Conservation (phyloP, 2,888 invertebrate genomes). For the Trissonchulus sp. region DNA sequence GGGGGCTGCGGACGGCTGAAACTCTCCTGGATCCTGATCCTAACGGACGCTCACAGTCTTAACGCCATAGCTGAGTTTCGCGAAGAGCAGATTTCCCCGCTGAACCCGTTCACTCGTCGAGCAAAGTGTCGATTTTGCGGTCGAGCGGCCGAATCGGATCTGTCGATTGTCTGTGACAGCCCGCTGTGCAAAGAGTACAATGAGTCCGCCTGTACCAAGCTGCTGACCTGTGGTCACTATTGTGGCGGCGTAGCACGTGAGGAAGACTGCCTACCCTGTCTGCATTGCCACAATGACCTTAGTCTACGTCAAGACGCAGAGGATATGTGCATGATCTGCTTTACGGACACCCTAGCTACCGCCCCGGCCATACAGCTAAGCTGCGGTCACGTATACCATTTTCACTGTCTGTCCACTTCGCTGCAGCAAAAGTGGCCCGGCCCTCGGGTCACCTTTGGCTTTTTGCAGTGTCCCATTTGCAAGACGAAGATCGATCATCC, state of each 20-base stretch:
- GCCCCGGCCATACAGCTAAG: slow-evolving; percentile 84
- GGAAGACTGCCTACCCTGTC: slow-evolving; percentile 74
- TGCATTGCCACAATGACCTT: slow-evolving; percentile 62
- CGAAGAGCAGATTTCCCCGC: slow-evolving; percentile 58
- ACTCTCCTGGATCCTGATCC: slow-evolving; percentile 83
- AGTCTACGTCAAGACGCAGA: slow-evolving; percentile 85
- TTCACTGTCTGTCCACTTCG: slow-evolving; percentile 79
- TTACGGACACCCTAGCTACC: slow-evolving; percentile 88
- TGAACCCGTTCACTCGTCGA: neutral
- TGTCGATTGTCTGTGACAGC: slow-evolving; percentile 78
- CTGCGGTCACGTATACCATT: slow-evolving; percentile 93
- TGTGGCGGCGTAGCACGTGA: slow-evolving; percentile 90
- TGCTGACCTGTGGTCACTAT: slow-evolving; percentile 77
- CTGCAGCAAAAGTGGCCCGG: slow-evolving; percentile 83
- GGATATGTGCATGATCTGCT: slow-evolving; percentile 99
- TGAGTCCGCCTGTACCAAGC: slow-evolving; percentile 72
- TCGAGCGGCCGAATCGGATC: slow-evolving; percentile 69
- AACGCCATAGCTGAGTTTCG: slow-evolving; percentile 76
- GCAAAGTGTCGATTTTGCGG: slow-evolving; percentile 77
- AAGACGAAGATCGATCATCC: slow-evolving; percentile 73
- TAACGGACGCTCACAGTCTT: slow-evolving; percentile 85
- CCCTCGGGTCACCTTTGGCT: slow-evolving; percentile 89
- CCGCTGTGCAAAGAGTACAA: slow-evolving; percentile 84
- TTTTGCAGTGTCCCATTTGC: slow-evolving; percentile 91
- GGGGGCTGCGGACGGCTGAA: slow-evolving; percentile 79